Evolutionary conservation across 2,888 invertebrate species (phyloP), one percentile per base, ranked within the genome.

Genomic region (Drosophila macrothrix): DNA sequence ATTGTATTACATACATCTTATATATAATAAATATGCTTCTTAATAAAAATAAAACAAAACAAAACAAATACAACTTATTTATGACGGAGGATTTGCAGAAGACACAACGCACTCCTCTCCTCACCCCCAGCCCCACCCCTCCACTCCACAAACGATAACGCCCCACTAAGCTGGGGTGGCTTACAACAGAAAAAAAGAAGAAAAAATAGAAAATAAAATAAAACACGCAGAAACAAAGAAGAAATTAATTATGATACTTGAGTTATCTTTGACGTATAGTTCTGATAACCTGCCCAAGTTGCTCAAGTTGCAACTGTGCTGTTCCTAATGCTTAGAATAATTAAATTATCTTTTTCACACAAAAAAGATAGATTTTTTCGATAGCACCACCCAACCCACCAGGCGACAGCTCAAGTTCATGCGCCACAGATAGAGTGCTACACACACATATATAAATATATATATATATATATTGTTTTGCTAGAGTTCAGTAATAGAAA

Each of bases 11-110:
- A 89, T 90, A 90, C 88, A 90, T 91, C 91, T 91, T 90, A 90
- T 91, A 91, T 91, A 88, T 91, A 90, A 90, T 90, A 90, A 91
- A 90, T 90, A 90, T 90, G 90, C 90, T 90, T 90, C 90, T 90
- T 90, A 90, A 90, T 90, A 90, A 85, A 87, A 87, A 81, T 68
- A 85, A 69, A 74, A 73, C 71, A 70, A 59, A 64, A 76, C 68
- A 64, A 58, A 63, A 28, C 67, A 82, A 78, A 71, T 69, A 81
- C 43, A 65, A 73, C 58, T 88, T 78, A 88, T 84, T 87, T 85
- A 88, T 88, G 75, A 80, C 60, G 67, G 72, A 70, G 83, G 83
- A 75, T 83, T 79, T 81, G 14, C 41, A 19, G 56, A 65, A 64
- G 75, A 72, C 70, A 77, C 50, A 60, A 73, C 54, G 62, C 33